A percentile compares a stretch with the other conserved stretches of the same genome.
phyloP scores from a whole-genome alignment of 2,797 vertebrate species.

The Rhadinocentrus ornatus region DNA sequence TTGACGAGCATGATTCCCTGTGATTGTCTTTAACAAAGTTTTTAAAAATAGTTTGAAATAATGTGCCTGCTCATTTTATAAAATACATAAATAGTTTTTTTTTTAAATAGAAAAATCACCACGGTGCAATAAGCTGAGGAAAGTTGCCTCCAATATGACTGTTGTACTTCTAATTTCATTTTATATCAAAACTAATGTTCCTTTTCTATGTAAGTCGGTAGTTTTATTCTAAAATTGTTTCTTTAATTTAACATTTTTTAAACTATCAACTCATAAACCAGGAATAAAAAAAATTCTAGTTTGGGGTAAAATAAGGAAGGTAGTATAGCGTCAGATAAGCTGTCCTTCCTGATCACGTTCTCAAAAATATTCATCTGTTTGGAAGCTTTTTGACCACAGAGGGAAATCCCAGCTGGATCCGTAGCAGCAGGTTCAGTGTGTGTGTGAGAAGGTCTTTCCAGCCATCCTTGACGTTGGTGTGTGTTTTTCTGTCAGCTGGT shows the following conservation, averaged over 20 bases:
- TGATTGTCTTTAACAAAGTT: background rate
- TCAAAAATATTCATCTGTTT: too few species aligned
- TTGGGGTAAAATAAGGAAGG: too few species aligned
- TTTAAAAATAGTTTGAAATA: background rate
- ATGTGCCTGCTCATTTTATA: background rate
- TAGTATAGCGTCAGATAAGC: too few species aligned
- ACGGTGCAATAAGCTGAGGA: background rate
- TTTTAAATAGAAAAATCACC: background rate
- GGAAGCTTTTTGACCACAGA: background rate
- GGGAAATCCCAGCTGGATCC: background rate
- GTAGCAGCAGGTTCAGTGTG: background rate
- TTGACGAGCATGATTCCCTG: background rate
- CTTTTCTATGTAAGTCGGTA: background rate
- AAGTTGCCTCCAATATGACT: background rate
- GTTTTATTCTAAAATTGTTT: background rate
- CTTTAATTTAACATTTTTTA: background rate
- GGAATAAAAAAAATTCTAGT: background rate
- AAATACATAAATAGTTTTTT: background rate
- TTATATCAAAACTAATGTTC: background rate
- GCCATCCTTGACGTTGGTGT: background rate
- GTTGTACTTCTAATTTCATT: background rate
- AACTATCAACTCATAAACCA: background rate
- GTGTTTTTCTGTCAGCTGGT: slow-evolving; percentile 61
- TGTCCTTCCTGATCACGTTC: too few species aligned
- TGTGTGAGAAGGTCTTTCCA: background rate